A percentile compares a stretch with the other conserved stretches of the same genome.
These are phyloP conservation scores for Trichomycterus rosablanca DNA, from an alignment of 2,113 vertebrate genomes.

Conservation along the genomic window DNA sequence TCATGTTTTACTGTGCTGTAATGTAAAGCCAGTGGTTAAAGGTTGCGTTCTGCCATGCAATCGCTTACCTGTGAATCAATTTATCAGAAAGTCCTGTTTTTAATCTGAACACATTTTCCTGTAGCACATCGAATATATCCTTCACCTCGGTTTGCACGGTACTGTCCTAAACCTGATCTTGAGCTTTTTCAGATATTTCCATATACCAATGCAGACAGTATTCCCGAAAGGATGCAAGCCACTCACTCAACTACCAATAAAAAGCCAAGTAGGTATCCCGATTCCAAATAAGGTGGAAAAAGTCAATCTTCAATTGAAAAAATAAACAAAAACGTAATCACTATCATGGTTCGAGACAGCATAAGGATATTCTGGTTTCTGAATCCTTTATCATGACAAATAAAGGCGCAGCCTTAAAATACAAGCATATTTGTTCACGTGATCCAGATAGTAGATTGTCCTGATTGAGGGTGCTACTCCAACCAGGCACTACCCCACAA, in stretches of 20 bases:
- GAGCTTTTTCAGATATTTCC: conserved; percentile 94
- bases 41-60: conserved; percentile 88
- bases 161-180: conserved; percentile 98
- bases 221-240: conserved; percentile 97
- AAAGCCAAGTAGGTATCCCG: conserved; percentile 81
- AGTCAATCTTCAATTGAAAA: conserved; percentile 71
- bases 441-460: conserved; percentile 76
- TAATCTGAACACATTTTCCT: conserved; percentile 79
- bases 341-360: conserved; percentile 69
- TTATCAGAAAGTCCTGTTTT: conserved; percentile 88
- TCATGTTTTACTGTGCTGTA: conserved; percentile 72
- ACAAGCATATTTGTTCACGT: conserved; percentile 96
- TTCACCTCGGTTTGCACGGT: conserved; percentile 94
- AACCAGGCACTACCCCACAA: conserved; percentile 73
- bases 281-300: conserved; percentile 67
- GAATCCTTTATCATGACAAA: conserved; percentile 91
- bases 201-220: conserved; percentile 88
- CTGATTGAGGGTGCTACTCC: conserved; percentile 78
- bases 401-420: conserved; percentile 92
- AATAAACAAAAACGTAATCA: conserved; percentile 58
- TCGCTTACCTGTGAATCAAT: conserved; percentile 98
- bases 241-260: conserved; percentile 97
- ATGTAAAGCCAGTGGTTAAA: conserved; percentile 81
- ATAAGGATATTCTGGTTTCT: conserved; percentile 76
- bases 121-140: conserved; percentile 86